A percentile compares a stretch with the other conserved stretches of the same genome.
Conservation (phyloP, 2,797 vertebrate species). For the Clarias platycephalus region DNA sequence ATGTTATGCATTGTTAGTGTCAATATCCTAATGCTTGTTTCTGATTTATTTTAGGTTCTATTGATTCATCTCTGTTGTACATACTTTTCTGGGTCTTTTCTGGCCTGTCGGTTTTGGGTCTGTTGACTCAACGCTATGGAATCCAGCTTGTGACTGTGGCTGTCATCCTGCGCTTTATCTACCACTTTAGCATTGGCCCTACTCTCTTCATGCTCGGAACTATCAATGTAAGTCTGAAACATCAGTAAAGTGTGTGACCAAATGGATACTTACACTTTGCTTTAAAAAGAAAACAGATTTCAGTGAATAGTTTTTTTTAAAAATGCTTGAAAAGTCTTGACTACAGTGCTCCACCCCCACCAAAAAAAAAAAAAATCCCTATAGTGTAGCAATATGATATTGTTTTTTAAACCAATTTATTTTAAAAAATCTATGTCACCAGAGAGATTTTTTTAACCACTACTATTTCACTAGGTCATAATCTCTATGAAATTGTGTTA, state of each 20-base stretch:
- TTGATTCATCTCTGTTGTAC: slow-evolving; percentile 85
- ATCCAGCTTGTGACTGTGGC: slow-evolving; percentile 87
- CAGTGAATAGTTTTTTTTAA: not conserved
- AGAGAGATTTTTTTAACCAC: not conserved
- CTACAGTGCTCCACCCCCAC: no score
- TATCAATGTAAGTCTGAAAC: slow-evolving; percentile 83
- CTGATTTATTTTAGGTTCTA: slow-evolving; percentile 69
- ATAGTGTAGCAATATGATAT: not conserved
- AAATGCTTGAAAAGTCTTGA: not conserved
- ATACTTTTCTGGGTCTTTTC: slow-evolving; percentile 90
- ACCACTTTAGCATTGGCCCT: slow-evolving; percentile 91
- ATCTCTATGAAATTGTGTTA: not conserved
- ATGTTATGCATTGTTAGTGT: not conserved
- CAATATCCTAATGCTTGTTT: not conserved
- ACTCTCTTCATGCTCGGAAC: slow-evolving; percentile 88
- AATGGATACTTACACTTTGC: not conserved
- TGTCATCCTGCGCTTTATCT: slow-evolving; percentile 88
- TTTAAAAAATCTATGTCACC: not conserved
- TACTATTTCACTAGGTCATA: not conserved
- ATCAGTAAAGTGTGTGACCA: not conserved
- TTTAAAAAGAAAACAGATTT: not conserved
- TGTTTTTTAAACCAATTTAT: no score
- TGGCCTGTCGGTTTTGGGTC: slow-evolving; percentile 84
- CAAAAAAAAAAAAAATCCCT: no score
- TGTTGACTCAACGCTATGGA: slow-evolving; percentile 88